Evolutionary conservation across 2,113 vertebrate species (phyloP).

Genomic region (Polypterus senegalus): DNA sequence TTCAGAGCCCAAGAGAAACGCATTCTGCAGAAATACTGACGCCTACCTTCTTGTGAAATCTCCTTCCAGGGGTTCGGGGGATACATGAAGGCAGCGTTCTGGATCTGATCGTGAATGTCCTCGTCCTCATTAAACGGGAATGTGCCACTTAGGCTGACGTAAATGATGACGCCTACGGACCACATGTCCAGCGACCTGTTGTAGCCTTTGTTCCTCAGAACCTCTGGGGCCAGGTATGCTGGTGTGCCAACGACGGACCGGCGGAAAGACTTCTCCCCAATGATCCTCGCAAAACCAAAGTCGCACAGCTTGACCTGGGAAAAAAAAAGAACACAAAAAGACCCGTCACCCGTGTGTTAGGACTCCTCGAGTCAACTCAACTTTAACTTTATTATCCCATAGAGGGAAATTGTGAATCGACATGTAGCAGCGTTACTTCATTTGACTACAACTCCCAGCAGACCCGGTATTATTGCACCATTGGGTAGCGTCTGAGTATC

Average conservation of each 20-base stretch:
- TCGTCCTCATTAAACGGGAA: conserved; percentile 97
- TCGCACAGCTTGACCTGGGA: conserved; percentile 90
- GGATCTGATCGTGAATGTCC: conserved; percentile 96
- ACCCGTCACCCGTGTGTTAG: too few relatives aligned
- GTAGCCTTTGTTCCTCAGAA: conserved; percentile 90
- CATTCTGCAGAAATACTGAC: too few relatives aligned
- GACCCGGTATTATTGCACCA: too few relatives aligned
- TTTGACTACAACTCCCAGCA: too few relatives aligned
- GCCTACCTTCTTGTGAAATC: conserved; percentile 77
- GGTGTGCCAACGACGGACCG: conserved; percentile 92
- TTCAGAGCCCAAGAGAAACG: too few relatives aligned
- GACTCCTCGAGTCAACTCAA: too few relatives aligned
- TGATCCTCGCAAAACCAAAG: conserved; percentile 93
- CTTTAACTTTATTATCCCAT: too few relatives aligned
- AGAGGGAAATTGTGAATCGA: too few relatives aligned
- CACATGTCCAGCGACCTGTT: conserved; percentile 97
- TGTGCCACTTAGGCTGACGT: conserved; percentile 90
- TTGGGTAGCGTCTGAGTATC: too few relatives aligned
- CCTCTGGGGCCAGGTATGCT: conserved; percentile 89
- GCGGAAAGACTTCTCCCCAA: conserved; percentile 91
- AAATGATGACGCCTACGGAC: conserved; percentile 95
- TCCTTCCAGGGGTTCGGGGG: conserved; percentile 97
- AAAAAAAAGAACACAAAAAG: conserved; percentile 7
- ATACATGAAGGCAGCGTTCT: conserved; percentile 97
- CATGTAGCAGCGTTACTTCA: too few relatives aligned